Evolutionary conservation across 1,140 invertebrate species (phyloP), one percentile per base, ranked within the genome.

Genomic region (Drosophila nigrodunni): DNA sequence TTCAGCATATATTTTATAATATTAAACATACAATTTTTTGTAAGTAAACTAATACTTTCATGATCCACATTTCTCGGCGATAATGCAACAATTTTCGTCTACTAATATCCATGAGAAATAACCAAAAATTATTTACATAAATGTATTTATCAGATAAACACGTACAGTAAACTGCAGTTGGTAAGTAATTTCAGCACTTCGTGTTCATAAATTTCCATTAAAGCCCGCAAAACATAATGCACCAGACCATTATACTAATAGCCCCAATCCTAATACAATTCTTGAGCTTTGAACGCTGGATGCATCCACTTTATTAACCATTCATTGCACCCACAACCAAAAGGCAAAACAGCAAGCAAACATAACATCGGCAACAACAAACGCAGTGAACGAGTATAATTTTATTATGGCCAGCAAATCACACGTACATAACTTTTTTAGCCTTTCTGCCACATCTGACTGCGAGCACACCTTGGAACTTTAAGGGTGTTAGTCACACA

Each of bases 341-440:
- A 60, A 59, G 61, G 62, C 47, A 60, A 50, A 41, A 15, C 46
- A 30, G 11, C 65, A 82, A 13, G 25, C 25, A 54, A n/a, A 49
- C 44, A 64, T 69, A 41, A 34, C 43, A 59, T 9, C 21, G 21
- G 21, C 21, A 46, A 35, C 43, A 49, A 41, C 18, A 41, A 15
- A 6, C 7, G 13, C 21, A 30, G 41, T 44, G 80, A 73, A 52
- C 54, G 61, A 70, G 64, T 80, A 77, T 83, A 89, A 88, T 88
- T 88, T 83, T 80, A 88, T 88, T 88, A 83, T 88, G 85, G 74
- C 62, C 85, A 83, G 85, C 83, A 88, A 88, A 88, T 88, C 83
- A 89, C 43, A 88, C 80, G 83, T 67, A 74, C 80, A 89, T 70
- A 70, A 78, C 74, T 65, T 81, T 52, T 86, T 80, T 57, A 82